Percentiles rank a stretch among this genome's conserved stretches.
Evolutionary conservation across 92 coral and sea anemone species (phyloP).

Genomic region (Palythoa heliodiscus): DNA sequence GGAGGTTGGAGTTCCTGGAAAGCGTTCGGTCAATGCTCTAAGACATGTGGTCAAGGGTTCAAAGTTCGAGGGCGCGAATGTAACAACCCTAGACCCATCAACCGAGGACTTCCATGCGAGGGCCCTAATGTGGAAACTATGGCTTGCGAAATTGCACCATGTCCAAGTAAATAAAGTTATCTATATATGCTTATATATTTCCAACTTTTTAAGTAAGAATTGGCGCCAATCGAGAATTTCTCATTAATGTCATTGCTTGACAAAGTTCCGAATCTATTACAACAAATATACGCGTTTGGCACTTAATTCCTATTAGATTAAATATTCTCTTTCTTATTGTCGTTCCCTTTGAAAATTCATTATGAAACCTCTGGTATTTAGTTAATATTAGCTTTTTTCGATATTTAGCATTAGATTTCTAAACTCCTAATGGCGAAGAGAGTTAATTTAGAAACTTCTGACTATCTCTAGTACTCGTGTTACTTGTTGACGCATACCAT

Average conservation of each 20-base stretch:
- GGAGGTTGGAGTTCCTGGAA: constrained; percentile 5
- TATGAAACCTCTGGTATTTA: no score
- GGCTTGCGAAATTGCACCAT: background rate
- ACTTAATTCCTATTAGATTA: no score
- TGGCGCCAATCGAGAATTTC: background rate
- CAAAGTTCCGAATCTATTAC: background rate
- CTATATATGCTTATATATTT: no score
- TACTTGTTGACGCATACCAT: no score
- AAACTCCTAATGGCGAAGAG: no score
- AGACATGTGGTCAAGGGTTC: constrained; percentile 3
- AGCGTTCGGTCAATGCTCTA: background rate
- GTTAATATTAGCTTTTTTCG: no score
- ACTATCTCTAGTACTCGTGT: no score
- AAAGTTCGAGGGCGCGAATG: background rate
- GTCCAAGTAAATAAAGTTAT: background rate
- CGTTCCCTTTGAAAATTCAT: no score
- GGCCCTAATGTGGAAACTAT: background rate
- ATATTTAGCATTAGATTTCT: no score
- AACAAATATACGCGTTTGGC: background rate
- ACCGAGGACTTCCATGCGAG: background rate
- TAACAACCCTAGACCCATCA: background rate
- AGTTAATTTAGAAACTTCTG: no score
- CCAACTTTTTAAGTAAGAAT: no score
- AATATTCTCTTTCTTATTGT: no score
- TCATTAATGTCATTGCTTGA: background rate